A percentile compares a stretch with the other conserved stretches of the same genome.
phyloP scores from a whole-genome alignment of 1,140 invertebrate genomes.

The Drosophila lowei region DNA sequence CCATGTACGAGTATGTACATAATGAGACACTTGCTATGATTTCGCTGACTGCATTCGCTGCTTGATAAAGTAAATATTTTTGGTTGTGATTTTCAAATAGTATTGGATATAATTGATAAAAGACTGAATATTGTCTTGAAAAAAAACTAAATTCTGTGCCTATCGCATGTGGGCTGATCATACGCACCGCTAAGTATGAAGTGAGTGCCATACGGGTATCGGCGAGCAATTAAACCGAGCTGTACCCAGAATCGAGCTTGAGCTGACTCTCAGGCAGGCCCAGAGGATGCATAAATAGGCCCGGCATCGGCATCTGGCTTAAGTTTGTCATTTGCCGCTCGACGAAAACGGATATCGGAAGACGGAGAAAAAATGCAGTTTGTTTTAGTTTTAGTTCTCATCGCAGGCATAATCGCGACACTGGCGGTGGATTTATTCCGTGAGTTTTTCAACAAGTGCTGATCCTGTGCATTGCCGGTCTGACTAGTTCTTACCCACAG shows the following conservation, averaged over 20 bases:
- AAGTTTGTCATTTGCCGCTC: conserved; percentile 20
- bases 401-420: not conserved
- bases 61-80: too few relatives aligned
- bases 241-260: conserved; percentile 7
- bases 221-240: conserved; percentile 14
- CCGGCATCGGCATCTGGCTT: not conserved
- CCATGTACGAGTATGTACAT: too few relatives aligned
- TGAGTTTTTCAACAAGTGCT: conserved; percentile 9
- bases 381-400: not conserved
- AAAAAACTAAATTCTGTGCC: too few relatives aligned
- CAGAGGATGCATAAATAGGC: conserved; percentile 39
- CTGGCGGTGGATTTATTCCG: conserved; percentile 15
- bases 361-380: conserved; percentile 22
- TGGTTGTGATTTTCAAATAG: too few relatives aligned
- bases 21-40: too few relatives aligned
- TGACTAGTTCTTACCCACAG: conserved; percentile 4
- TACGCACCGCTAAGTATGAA: not conserved
- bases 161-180: too few relatives aligned
- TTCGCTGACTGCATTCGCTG: too few relatives aligned
- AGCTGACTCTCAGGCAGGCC: conserved; percentile 8
- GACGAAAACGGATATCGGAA: not conserved
- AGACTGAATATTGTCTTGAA: too few relatives aligned
- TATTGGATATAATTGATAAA: too few relatives aligned
- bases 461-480: too few relatives aligned
- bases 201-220: conserved; percentile 1